These are phyloP conservation scores for Acrocyrtus sp. DNA, from an alignment of 2,888 invertebrate genomes.

Conservation along the genomic window DNA sequence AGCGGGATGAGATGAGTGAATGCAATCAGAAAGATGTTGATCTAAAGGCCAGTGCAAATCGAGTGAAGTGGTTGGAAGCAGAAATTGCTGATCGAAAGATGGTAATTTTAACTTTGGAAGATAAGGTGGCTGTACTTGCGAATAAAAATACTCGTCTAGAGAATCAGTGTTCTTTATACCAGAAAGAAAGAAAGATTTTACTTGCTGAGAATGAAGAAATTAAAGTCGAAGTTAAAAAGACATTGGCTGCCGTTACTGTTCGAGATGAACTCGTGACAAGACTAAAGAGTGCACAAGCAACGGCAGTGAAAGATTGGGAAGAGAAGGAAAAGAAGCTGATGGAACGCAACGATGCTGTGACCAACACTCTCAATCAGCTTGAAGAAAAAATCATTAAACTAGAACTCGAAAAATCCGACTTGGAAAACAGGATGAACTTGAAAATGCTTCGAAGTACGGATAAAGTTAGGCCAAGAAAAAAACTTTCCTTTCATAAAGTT, in stretches of 20 bases:
- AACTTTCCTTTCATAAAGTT: too few species aligned
- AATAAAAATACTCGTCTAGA: conserved; percentile 36
- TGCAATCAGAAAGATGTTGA: conserved; percentile 39
- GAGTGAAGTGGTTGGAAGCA: conserved; percentile 40
- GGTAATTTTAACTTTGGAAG: conserved; percentile 31
- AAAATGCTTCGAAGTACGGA: too few species aligned
- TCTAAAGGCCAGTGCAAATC: conserved; percentile 26
- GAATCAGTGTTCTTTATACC: conserved; percentile 30
- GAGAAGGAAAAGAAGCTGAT: conserved; percentile 28
- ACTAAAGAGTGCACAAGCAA: background rate
- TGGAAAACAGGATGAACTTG: background rate
- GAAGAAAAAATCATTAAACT: conserved; percentile 17
- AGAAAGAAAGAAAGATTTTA: conserved; percentile 25
- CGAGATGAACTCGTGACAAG: conserved; percentile 28
- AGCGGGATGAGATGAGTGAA: conserved; percentile 47
- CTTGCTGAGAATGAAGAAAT: conserved; percentile 21
- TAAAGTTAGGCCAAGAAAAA: too few species aligned
- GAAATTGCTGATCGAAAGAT: conserved; percentile 26
- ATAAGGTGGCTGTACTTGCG: conserved; percentile 24
- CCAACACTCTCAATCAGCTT: conserved; percentile 1
- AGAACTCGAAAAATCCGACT: background rate
- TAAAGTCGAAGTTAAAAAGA: conserved; percentile 20
- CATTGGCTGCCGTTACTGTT: background rate
- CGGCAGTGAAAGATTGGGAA: conserved; percentile 13
- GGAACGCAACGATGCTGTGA: conserved; percentile 11